These are phyloP conservation scores for Drosophila bocki DNA, from an alignment of 1,140 invertebrate species.

Conservation along the genomic window DNA sequence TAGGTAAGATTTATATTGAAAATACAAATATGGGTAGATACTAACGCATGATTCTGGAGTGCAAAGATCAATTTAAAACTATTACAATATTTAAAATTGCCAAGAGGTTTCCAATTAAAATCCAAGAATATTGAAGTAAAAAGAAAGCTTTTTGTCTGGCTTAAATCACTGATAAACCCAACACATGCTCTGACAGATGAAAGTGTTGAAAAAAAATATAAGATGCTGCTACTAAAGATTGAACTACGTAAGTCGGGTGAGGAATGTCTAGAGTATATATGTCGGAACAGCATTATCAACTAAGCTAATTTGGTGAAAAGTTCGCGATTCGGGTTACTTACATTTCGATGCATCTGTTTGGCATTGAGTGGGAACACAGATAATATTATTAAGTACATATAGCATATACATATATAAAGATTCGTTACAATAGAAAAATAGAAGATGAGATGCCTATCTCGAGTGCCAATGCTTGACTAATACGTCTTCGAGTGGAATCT, in stretches of 20 bases:
- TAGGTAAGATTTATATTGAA: too few species aligned
- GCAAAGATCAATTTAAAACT: neutral
- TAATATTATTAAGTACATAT: conserved; percentile 45
- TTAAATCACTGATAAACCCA: conserved; percentile 3
- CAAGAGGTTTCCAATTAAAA: neutral
- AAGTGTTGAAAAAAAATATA: neutral
- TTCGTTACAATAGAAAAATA: conserved; percentile 9
- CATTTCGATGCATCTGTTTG: conserved; percentile 80
- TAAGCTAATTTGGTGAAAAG: conserved; percentile 31
- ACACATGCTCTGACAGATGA: conserved; percentile 17
- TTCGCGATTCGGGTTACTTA: conserved; percentile 60
- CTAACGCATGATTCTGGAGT: too few species aligned
- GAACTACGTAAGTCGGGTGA: conserved; percentile 23
- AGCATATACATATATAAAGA: conserved; percentile 11
- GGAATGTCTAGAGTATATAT: conserved; percentile 26
- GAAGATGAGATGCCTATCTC: conserved; percentile 15
- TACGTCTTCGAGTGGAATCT: conserved; percentile 26
- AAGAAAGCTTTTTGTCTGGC: neutral
- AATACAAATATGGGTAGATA: neutral
- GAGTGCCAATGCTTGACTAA: conserved; percentile 13
- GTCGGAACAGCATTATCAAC: conserved; percentile 24
- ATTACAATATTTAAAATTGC: neutral
- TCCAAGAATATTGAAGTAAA: neutral
- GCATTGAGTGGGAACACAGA: conserved; percentile 75
- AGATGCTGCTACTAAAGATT: conserved; percentile 21